phyloP scores from a whole-genome alignment of 2,888 invertebrate genomes.

The Terebella lapidaria region DNA sequence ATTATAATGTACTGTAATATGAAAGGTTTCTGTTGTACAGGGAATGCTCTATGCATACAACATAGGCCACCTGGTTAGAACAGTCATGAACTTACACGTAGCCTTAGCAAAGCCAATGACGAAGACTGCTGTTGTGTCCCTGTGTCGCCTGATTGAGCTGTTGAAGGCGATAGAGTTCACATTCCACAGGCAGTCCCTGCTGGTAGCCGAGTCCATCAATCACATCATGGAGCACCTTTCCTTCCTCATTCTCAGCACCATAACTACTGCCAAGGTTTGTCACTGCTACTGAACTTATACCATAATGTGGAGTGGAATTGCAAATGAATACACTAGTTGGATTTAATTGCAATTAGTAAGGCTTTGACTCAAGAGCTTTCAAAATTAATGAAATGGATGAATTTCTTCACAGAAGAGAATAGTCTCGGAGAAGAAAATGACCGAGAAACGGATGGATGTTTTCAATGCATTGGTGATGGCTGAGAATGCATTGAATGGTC shows the following conservation, averaged over 20 bases:
- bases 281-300: constrained; percentile 33
- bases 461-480: constrained; percentile 72
- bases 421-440: constrained; percentile 48
- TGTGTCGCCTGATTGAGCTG: constrained; percentile 77
- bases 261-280: constrained; percentile 65
- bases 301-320: no score
- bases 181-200: constrained; percentile 66
- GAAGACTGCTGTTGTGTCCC: constrained; percentile 67
- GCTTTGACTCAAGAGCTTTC: no score
- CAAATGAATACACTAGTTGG: no score
- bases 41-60: constrained; percentile 68
- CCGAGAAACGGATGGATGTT: constrained; percentile 47
- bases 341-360: no score
- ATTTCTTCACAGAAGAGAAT: constrained; percentile 50
- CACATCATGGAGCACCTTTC: constrained; percentile 76
- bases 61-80: constrained; percentile 61
- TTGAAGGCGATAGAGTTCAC: constrained; percentile 71
- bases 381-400: no score
- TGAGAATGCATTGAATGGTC: constrained; percentile 52
- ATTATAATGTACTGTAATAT: no score
- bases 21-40: no score
- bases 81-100: constrained; percentile 67
- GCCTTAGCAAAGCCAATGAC: constrained; percentile 72
- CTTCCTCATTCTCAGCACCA: constrained; percentile 67
- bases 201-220: constrained; percentile 69